These are phyloP conservation scores for Poecilia picta DNA, from an alignment of 2,797 vertebrate species.

Conservation along the genomic window DNA sequence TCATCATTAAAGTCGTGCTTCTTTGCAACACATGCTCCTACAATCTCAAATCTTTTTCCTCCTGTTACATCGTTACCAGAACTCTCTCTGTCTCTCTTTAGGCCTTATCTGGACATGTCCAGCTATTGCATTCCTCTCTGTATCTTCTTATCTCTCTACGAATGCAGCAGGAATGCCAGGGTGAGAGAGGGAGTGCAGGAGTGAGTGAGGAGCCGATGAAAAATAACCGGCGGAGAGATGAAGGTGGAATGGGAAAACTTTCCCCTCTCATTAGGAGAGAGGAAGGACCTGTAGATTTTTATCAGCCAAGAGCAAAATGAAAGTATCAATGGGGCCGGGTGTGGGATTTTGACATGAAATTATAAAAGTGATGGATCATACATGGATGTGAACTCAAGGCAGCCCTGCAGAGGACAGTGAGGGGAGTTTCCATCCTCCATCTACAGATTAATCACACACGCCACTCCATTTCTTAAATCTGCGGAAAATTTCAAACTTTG, in stretches of 20 bases:
- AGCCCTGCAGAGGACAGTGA: background rate
- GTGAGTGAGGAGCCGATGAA: conserved; percentile 58
- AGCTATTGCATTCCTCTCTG: conserved; percentile 64
- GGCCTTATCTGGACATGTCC: conserved; percentile 64
- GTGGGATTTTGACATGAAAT: conserved; percentile 1
- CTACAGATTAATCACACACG: background rate
- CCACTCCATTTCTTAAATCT: background rate
- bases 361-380: background rate
- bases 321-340: background rate
- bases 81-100: background rate
- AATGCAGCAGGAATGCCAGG: conserved; percentile 67
- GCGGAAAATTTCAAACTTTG: background rate
- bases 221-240: conserved; percentile 50
- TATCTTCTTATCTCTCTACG: conserved; percentile 70
- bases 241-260: conserved; percentile 47
- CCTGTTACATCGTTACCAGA: conserved; percentile 3
- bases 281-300: conserved; percentile 21
- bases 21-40: background rate
- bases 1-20: background rate
- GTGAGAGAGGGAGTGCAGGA: conserved; percentile 34
- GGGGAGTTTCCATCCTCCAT: background rate
- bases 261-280: conserved; percentile 25
- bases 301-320: conserved; percentile 17
- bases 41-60: conserved; percentile 24
- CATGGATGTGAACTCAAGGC: background rate